Base-by-base conservation (phyloP, 2,888 invertebrate genomes). In the Muschampia plurimacula region DNA sequence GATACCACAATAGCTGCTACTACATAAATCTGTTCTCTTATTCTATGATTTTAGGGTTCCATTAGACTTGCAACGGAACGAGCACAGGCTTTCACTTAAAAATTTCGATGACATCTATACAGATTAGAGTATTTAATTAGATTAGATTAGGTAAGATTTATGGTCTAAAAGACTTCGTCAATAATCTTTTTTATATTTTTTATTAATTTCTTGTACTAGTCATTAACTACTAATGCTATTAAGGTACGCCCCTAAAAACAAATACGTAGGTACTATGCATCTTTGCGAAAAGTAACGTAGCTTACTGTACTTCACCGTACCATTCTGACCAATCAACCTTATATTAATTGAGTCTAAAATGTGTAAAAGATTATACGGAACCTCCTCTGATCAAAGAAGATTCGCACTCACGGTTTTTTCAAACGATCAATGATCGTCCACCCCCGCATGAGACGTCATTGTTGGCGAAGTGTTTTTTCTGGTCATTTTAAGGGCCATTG, bases 21-120 rank as follows among this genome's bases (percentile, higher is more conserved):
- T 84, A 87, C 90, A 93, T 93, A 93, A 93, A 94, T 93, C 92
- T 89, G 84, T 88, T 89, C 86, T 87, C 87, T 91, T 90, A 92
- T 92, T 91, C 91, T 89, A 85, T 82, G 13, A 32, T 32, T 32
- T 59, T 59, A 32, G 57, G 28, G 57, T 32, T 59, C 10, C 13
- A 10, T 49, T 4, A 5, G 4, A 52, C n/a, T 8, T n/a, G 15
- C 15, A 52, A 6, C 52, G 52, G 15, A 52, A 15, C 15, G 7
- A 52, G 6, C 52, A 15, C 8, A 46, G 44, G 12, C 44, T 46
- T 49, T 49, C 6, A n/a, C 13, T 49, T n/a, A 22, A 52, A 52
- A 52, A 15, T 8, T 6, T 22, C 22, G 22, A 22, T 22, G 22
- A 22, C 22, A 22, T 22, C 22, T 22, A 22, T 22, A 22, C 22